Base-by-base conservation (phyloP, 2,797 vertebrate species). In the Mus caroli region DNA sequence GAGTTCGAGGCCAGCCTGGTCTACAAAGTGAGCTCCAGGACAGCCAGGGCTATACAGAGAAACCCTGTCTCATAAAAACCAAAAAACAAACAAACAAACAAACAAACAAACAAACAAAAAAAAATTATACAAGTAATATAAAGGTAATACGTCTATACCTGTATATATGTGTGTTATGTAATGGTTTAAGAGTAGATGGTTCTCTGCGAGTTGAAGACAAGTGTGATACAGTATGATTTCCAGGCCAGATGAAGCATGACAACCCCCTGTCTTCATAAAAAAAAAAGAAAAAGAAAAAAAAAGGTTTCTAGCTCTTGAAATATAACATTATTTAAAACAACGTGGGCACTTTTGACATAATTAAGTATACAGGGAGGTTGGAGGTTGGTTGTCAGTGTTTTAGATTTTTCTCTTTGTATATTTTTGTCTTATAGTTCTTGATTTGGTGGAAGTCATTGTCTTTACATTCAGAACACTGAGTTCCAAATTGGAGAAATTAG, bases 261-360 rank as follows among this genome's bases (percentile, higher is more conserved):
- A 46, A 50, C 11, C 12, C 19, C 2, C 43, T 67, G 6, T 20
- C 31, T 34, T 40, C 13, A 64, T 7, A 17, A 75, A 43, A 12
- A 46, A 50, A 50, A 77, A 46, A 75, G 24, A 12, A 46, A 46
- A 50, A 77, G 14, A 43, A 46, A 75, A 40, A 11, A 28, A 46
- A 50, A 77, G 26, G 20, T n/a, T n/a, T 67, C 19, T 76, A 54
- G 28, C 0, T 77, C 37, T 7, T 58, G 20, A 82, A 58, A 62
- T 24, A 52, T 82, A 64, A 9, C 40, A 71, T 20, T 84, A 93
- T 80, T 96, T 94, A 83, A 71, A 92, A 95, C 6, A 76, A 73
- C 15, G 3, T 73, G 4, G 37, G 56, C 3, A 91, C 46, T 62
- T 1, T 46, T 82, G 3, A 71, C 34, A 54, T 58, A 15, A 28